Base-by-base conservation (phyloP, 2,888 invertebrate species). In the Drosophila borborema region DNA sequence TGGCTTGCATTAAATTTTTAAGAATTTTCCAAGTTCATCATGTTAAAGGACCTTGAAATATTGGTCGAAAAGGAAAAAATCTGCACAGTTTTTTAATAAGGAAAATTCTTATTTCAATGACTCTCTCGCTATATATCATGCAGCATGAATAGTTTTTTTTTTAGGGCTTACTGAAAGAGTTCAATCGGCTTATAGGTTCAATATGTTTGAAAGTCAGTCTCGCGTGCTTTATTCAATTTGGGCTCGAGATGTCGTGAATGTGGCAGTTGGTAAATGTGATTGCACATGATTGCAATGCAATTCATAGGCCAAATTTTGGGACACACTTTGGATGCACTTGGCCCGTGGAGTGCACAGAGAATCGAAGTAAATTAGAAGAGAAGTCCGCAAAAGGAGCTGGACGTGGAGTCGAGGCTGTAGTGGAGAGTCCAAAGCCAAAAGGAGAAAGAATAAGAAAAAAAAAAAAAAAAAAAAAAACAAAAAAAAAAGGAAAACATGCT, bases 341-440 rank as follows among this genome's bases (percentile, higher is more conserved):
- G 18, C 34, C 61, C 38, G 49, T 20, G 53, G 51, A 45, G 60
- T 63, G 31, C 28, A 7, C 54, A 51, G 58, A 72, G 28, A 84
- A 84, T 85, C 84, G 85, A 87, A 88, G 74, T 80, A 88, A 84
- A 88, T 88, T 88, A 82, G 82, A 62, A n/a, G 48, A 28, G 64
- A 38, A 51, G 55, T 38, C 41, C 28, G 59, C 55, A 60, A 48
- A 64, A 56, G 3, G 23, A 23, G 48, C 48, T 48, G 46, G 14
- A 5, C 10, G 46, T 48, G 40, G 28, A 18, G 53, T 6, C 3
- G 43, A 56, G 41, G 38, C 45, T 51, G 40, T 0, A 40, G 45
- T 45, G 45, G 45, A 45, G 14, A 10, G 6, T n/a, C 18, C 6
- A 28, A 18, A 40, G 55, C 5, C 2, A n/a, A 59, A 36, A 38